Evolutionary conservation across 30 jellyfish, hydroid and myxozoan genomes (phyloP).

Genomic region (Clytia hemisphaerica): DNA sequence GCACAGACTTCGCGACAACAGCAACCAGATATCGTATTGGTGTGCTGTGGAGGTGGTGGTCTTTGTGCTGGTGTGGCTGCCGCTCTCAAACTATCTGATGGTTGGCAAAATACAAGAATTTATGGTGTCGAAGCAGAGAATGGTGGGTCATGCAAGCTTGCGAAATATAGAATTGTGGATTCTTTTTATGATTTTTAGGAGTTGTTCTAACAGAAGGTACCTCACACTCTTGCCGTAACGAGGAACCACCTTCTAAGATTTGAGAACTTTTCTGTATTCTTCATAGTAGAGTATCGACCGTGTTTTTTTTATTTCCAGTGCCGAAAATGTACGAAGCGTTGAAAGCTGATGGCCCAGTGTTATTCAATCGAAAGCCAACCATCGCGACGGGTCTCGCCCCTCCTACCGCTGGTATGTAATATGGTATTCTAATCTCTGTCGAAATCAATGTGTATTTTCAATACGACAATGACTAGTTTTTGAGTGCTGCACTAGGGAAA

Average conservation of each 20-base stretch:
- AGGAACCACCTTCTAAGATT: background rate
- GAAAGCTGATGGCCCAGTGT: conserved; percentile 31
- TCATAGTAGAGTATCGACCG: background rate
- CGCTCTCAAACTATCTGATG: conserved; percentile 52
- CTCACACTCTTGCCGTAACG: too few species aligned
- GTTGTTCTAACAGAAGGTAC: too few species aligned
- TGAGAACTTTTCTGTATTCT: background rate
- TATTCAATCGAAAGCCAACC: conserved; percentile 32
- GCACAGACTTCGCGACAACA: conserved; percentile 27
- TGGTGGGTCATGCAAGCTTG: too few species aligned
- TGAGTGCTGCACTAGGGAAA: too few species aligned
- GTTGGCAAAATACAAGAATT: conserved; percentile 55
- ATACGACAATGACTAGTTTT: background rate
- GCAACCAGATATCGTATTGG: conserved; percentile 73
- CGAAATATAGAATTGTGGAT: too few species aligned
- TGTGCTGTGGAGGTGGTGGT: conserved; percentile 99
- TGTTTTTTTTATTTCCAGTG: conserved; percentile 30
- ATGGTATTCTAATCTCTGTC: background rate
- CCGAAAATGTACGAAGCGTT: conserved; percentile 81
- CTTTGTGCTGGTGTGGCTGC: conserved; percentile 84
- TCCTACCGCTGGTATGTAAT: conserved; percentile 75
- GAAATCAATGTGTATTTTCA: background rate
- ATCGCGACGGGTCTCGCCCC: conserved; percentile 91
- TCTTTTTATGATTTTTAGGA: too few species aligned
- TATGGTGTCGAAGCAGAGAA: conserved; percentile 90